A percentile compares a stretch with the other conserved stretches of the same genome.
phyloP scores from a whole-genome alignment of 2,113 vertebrate species.

The Neogale vison region DNA sequence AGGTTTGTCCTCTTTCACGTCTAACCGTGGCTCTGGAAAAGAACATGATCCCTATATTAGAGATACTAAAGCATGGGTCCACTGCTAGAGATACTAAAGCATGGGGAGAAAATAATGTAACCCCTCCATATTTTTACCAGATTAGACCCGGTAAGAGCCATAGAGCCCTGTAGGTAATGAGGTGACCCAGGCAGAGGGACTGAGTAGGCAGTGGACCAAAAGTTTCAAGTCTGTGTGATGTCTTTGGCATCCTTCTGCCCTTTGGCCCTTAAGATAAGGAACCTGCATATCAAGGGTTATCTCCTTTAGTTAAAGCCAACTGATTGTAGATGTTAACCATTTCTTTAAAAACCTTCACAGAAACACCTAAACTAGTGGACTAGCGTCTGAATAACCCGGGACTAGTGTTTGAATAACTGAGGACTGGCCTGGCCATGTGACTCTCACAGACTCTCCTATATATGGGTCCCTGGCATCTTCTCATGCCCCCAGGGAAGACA shows the following conservation, averaged over 20 bases:
- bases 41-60: rapidly evolving
- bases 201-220: neutral
- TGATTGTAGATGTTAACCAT: neutral
- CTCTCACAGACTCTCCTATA: neutral
- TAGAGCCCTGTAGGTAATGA: neutral
- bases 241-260: neutral
- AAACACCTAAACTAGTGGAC: neutral
- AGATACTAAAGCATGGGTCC: rapidly evolving
- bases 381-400: neutral
- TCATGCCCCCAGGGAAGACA: neutral
- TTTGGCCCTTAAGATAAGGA: neutral
- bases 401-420: neutral
- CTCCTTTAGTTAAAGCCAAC: neutral
- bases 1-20: slow-evolving; percentile 77
- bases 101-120: too few species aligned
- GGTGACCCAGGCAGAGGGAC: too few species aligned
- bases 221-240: neutral
- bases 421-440: neutral
- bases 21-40: too few species aligned
- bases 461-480: neutral
- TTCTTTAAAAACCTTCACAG: neutral
- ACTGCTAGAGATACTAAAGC: too few species aligned
- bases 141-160: neutral
- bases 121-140: neutral
- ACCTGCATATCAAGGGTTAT: neutral